phyloP scores from a whole-genome alignment of 2,797 vertebrate genomes.

The Poecilia gillii region DNA sequence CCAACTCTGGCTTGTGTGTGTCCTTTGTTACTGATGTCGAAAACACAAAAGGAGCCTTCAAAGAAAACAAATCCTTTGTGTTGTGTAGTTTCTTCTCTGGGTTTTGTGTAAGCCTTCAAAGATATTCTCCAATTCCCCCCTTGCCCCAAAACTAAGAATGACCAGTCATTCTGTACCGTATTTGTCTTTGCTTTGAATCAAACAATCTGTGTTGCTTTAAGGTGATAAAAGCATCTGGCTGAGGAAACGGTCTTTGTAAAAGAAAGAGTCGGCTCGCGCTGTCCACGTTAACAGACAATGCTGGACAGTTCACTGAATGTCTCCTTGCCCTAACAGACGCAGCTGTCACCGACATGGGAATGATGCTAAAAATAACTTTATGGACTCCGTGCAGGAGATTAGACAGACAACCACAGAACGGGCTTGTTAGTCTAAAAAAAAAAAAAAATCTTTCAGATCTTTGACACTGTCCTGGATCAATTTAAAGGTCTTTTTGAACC shows the following conservation, averaged over 20 bases:
- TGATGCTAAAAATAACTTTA: conserved; percentile 68
- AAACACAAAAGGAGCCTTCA: neutral
- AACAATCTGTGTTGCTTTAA: conserved; percentile 37
- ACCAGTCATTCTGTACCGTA: conserved; percentile 31
- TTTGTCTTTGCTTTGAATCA: conserved; percentile 34
- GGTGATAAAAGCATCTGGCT: conserved; percentile 37
- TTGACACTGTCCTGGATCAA: conserved; percentile 50
- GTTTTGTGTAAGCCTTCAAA: conserved; percentile 17
- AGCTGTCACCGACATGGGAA: conserved; percentile 64
- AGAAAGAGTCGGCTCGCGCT: conserved; percentile 30
- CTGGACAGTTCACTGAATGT: conserved; percentile 32
- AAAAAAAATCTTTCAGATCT: conserved; percentile 44
- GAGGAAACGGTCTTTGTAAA: conserved; percentile 35
- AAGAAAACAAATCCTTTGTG: conserved; percentile 7
- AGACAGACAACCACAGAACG: conserved; percentile 44
- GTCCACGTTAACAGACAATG: conserved; percentile 52
- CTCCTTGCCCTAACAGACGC: conserved; percentile 54
- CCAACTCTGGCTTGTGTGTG: neutral
- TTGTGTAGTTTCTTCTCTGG: conserved; percentile 8
- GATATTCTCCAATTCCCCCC: conserved; percentile 25
- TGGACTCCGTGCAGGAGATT: conserved; percentile 52
- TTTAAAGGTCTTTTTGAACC: conserved; percentile 54
- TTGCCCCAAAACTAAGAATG: conserved; percentile 17
- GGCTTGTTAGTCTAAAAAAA: conserved; percentile 54
- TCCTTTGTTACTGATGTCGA: conserved; percentile 1